Conservation (phyloP, 1,140 invertebrate genomes). For the Augochlora pura region DNA sequence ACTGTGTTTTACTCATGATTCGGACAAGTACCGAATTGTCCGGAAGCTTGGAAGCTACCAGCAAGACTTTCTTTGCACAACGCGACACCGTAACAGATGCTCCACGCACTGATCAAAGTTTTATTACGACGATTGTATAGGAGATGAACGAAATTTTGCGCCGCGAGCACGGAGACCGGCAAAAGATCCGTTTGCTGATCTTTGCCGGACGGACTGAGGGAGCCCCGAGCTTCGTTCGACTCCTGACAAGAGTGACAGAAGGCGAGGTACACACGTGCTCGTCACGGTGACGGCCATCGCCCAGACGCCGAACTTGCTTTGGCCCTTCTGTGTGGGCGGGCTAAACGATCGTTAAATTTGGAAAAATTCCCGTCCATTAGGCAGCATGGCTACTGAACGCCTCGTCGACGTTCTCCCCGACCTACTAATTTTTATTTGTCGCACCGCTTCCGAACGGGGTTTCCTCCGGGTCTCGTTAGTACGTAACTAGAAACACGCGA, state of each 20-base stretch:
- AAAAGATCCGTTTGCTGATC: slow-evolving; percentile 45
- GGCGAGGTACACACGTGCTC: slow-evolving; percentile 78
- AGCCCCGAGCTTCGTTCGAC: slow-evolving; percentile 57
- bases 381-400: slow-evolving; percentile 46
- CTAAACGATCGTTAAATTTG: slow-evolving; percentile 73
- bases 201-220: slow-evolving; percentile 64
- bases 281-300: slow-evolving; percentile 79
- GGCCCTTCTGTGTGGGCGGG: slow-evolving; percentile 73
- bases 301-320: slow-evolving; percentile 71
- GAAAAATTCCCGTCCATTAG: slow-evolving; percentile 64
- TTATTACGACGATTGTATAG: too few species aligned
- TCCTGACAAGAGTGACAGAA: slow-evolving; percentile 71
- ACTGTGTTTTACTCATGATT: not conserved
- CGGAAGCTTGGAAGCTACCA: too few species aligned
- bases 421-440: slow-evolving; percentile 48
- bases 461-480: slow-evolving; percentile 26
- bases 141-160: too few species aligned
- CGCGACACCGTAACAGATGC: too few species aligned
- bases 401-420: slow-evolving; percentile 26
- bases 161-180: not conserved
- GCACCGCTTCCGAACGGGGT: not conserved
- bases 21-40: too few species aligned
- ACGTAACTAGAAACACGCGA: slow-evolving; percentile 13
- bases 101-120: too few species aligned
- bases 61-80: too few species aligned